Conservation (phyloP, 1,140 invertebrate species). For the Penaeus japonicus region DNA sequence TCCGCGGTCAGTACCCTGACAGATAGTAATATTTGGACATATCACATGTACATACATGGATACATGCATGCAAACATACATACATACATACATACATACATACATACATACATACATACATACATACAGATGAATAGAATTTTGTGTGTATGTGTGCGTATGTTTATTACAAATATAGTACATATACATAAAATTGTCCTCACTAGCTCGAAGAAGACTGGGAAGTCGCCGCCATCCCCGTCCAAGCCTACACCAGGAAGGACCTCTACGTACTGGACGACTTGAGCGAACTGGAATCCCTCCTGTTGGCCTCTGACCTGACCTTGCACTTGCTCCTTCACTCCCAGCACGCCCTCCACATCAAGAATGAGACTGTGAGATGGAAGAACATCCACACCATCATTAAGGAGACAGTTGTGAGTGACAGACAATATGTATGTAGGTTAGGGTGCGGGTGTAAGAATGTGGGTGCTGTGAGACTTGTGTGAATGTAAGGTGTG, state of each 20-base stretch:
- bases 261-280: conserved; percentile 37
- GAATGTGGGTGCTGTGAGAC: not conserved
- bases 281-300: conserved; percentile 17
- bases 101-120: not conserved
- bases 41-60: not conserved
- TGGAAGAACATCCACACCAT: conserved; percentile 53
- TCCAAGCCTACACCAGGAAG: conserved; percentile 26
- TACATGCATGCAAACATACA: not conserved
- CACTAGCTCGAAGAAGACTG: conserved; percentile 27
- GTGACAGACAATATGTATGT: not conserved
- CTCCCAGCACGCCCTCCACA: conserved; percentile 56
- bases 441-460: not conserved
- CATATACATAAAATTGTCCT: not conserved
- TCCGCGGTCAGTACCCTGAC: no score
- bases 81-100: not conserved
- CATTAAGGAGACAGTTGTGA: conserved; percentile 52
- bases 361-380: conserved; percentile 45
- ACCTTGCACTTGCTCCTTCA: conserved; percentile 51
- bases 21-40: not conserved
- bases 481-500: not conserved
- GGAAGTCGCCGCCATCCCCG: conserved; percentile 42
- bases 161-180: conserved; percentile 6
- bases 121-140: not conserved
- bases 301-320: conserved; percentile 45
- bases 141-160: not conserved